phyloP scores from a whole-genome alignment of 2,113 vertebrate genomes.

The Syrmaticus mikado region DNA sequence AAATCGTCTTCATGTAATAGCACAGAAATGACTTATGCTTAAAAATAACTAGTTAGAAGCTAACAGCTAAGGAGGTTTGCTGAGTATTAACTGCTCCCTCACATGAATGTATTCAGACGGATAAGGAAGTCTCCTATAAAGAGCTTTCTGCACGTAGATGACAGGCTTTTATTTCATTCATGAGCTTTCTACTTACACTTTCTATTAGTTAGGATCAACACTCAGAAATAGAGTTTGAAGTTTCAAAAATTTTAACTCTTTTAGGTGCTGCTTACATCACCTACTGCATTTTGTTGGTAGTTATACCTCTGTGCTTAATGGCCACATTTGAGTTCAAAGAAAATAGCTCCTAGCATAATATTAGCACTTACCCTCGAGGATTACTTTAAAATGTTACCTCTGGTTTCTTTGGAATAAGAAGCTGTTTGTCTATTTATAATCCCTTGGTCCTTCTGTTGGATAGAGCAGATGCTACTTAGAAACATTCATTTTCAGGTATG shows the following conservation, averaged over 20 bases:
- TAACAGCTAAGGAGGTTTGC: not conserved
- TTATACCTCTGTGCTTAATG: not conserved
- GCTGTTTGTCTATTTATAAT: not conserved
- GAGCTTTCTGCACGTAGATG: not conserved
- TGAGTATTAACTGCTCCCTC: not conserved
- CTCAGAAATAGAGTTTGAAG: not conserved
- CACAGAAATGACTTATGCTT: not conserved
- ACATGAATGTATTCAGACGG: not conserved
- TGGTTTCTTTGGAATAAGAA: not conserved
- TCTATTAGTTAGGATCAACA: not conserved
- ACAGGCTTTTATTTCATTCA: not conserved
- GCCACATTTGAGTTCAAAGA: not conserved
- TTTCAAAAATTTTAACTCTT: not conserved
- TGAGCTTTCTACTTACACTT: not conserved
- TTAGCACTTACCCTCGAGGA: not conserved
- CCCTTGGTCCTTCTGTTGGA: not conserved
- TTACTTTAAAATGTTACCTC: not conserved
- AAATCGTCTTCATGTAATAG: not conserved
- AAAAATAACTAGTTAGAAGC: not conserved
- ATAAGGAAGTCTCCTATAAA: not conserved
- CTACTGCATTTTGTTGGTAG: not conserved
- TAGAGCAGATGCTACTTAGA: not conserved
- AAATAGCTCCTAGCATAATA: not conserved
- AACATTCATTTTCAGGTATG: not conserved
- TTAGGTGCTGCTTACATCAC: not conserved